Evolutionary conservation across 2,888 invertebrate species (phyloP), one percentile per base, ranked within the genome.

Genomic region (Tromatobia lineatoria): DNA sequence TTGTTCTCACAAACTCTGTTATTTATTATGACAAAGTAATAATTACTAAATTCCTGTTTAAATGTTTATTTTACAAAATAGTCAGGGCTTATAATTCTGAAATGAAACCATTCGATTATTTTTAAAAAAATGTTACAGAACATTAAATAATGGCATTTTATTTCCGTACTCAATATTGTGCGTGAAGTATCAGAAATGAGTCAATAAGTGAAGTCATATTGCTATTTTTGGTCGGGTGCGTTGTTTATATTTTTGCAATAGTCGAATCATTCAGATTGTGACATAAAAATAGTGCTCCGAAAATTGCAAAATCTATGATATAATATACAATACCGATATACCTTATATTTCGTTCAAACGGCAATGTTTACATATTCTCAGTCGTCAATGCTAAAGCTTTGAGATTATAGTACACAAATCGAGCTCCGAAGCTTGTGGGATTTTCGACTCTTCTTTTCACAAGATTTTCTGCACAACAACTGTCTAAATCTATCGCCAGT

Each of bases 171-270:
- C 25, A n/a, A n/a, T 66, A n/a, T 38, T 45, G 64, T 59, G 34
- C 13, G 47, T 73, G 64, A 54, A 57, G 66, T 54, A 67, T 73
- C n/a, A 54, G 29, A 54, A 80, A 66, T 45, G 3, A 57, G 54
- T 67, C 57, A 67, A 15, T 25, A 11, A 11, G 54, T 57, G 23
- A 67, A 47, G 73, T 47, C 42, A 66, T 29, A 20, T 61, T n/a
- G 25, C 20, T 57, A 50, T 50, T 50, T 50, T 50, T 79, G 42
- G 7, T 52, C 10, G 2, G 34, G 7, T 34, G 3, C 34, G 38
- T 38, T 38, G 38, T 38, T 38, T 38, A 10, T 10, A 10, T 38
- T 1, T 8, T 38, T 10, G 1, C 38, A 38, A 1, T 8, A 10
- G 8, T 8, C 38, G 8, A 38, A 38, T 8, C 38, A 10, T 38